phyloP scores from a whole-genome alignment of 2,797 vertebrate genomes.

The Parauchenoglanis ngamensis region DNA sequence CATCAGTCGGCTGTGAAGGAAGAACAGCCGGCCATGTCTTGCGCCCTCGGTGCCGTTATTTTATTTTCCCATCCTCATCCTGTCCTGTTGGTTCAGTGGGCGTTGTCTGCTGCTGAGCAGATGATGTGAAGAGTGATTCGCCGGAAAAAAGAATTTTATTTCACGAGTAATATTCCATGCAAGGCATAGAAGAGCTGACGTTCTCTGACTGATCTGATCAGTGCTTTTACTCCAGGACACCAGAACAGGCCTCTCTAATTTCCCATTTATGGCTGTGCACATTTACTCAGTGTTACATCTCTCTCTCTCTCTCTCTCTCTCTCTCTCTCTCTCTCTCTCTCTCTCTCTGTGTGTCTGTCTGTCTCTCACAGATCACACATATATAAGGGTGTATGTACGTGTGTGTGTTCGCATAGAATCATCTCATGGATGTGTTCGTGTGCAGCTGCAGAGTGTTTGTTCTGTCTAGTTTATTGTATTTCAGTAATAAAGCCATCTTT shows the following conservation, averaged over 20 bases:
- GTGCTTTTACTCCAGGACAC: neutral
- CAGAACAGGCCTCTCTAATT: neutral
- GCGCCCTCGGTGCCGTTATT: constrained; percentile 70
- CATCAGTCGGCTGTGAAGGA: neutral
- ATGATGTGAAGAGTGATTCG: neutral
- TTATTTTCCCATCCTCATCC: constrained; percentile 53
- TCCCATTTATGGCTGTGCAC: neutral
- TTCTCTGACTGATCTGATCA: neutral
- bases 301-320: too few relatives aligned
- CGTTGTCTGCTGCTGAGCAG: constrained; percentile 68
- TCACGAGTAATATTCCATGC: neutral
- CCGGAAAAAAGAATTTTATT: neutral
- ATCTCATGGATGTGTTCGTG: neutral
- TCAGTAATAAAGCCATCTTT: neutral
- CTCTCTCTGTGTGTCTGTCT: too few relatives aligned
- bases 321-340: too few relatives aligned
- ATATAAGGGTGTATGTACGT: too few relatives aligned
- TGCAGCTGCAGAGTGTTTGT: neutral
- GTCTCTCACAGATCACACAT: too few relatives aligned
- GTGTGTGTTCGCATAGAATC: neutral
- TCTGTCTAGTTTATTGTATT: neutral
- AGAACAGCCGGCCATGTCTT: constrained; percentile 25
- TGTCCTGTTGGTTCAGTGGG: constrained; percentile 69
- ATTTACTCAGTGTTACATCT: neutral
- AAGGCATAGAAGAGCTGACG: neutral